Conservation (phyloP, 2,113 vertebrate species). For the Phrynocephalus versicolor region DNA sequence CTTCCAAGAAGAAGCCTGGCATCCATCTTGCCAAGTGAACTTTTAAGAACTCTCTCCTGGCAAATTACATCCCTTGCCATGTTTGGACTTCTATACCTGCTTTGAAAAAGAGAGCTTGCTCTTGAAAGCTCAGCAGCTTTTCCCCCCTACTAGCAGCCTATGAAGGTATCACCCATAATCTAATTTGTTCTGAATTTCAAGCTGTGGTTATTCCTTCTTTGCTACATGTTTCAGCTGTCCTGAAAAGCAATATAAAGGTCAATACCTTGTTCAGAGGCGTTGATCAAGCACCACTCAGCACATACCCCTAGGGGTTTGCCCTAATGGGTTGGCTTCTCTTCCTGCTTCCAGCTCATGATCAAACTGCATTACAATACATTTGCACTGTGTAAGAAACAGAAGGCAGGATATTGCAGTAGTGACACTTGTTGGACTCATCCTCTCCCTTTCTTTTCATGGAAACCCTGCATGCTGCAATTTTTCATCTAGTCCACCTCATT, state of each 20-base stretch:
- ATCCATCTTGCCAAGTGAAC: no score
- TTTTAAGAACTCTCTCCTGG: no score
- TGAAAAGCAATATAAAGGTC: background rate
- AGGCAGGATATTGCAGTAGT: slow-evolving; percentile 5
- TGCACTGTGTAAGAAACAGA: background rate
- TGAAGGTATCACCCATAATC: no score
- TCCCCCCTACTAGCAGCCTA: no score
- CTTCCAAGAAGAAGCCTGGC: no score
- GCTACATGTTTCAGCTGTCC: background rate
- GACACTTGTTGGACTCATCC: background rate
- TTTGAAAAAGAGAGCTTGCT: no score
- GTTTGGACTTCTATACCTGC: no score
- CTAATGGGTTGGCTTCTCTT: background rate
- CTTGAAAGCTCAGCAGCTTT: no score
- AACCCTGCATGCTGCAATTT: background rate
- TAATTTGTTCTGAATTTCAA: background rate
- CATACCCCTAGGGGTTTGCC: background rate
- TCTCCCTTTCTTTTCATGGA: background rate
- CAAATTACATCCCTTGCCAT: no score
- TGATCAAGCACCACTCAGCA: background rate
- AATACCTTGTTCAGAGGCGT: background rate
- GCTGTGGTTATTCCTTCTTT: background rate
- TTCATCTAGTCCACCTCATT: background rate
- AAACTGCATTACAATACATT: background rate
- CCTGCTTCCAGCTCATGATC: background rate